Evolutionary conservation across 2,797 vertebrate species (phyloP), one percentile per base, ranked within the genome.

Genomic region (Toxotes lorentzi): DNA sequence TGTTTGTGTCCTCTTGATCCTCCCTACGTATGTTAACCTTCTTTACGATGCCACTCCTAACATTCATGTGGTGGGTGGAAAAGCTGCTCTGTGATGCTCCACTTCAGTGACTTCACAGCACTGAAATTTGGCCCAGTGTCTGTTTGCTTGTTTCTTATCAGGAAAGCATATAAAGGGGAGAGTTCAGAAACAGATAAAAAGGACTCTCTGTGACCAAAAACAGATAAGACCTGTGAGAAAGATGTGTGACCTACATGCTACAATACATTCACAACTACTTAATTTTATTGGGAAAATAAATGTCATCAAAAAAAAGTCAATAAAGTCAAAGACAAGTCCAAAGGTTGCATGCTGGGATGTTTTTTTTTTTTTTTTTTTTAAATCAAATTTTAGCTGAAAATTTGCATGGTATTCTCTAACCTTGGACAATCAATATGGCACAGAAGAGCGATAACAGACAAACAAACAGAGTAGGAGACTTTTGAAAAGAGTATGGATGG

Each of bases 131-230:
- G 40, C 30, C 58, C 66, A 12, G 48, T 75, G 78, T 87, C 76
- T 85, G 83, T 90, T 91, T 90, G 66, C 71, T 74, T 60, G 77
- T 67, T 81, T 84, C 84, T 90, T 90, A 91, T 93, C 88, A 60
- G 61, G 41, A 65, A 82, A 77, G 71, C 27, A 84, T 87, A 88
- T 85, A 84, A 83, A 88, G 87, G 88, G 84, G 82, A 91, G 85
- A 91, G 88, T 78, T 92, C 73, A 82, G 57, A 73, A 70, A 43
- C 71, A 87, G 70, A 80, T 89, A 88, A 88, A 89, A 77, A 90
- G 78, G 70, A 88, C 68, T 84, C 71, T 66, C 78, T 70, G 47
- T 53, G 72, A 75, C 58, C 48, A 48, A 75, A 84, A 76, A 73
- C 56, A 76, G 70, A 88, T 71, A 71, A 73, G 48, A 71, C 13